Base-by-base conservation (phyloP, 2,113 vertebrate species). In the Sciurus niger region DNA sequence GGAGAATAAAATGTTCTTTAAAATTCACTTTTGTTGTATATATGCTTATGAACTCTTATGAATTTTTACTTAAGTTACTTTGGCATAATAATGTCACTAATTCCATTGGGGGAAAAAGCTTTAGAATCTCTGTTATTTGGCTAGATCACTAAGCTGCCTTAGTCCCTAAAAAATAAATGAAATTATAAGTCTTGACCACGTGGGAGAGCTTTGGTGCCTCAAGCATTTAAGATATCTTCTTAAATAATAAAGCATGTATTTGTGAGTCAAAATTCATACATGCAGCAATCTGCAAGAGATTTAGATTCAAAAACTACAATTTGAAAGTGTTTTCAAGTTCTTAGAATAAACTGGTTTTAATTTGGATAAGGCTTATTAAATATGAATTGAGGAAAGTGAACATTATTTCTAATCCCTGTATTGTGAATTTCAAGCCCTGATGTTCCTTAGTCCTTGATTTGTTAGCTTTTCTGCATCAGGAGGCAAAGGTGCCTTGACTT, bases 341-440 rank as follows among this genome's bases (percentile, higher is more conserved):
- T 96, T 89, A 40, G 77, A 76, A 37, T 85, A 28, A 37, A 96
- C 94, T 97, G 93, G 10, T 70, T 97, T 97, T 0, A 0, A 84
- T 98, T 98, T 96, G 79, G 10, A 58, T 87, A 82, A 97, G 74
- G 32, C 25, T 63, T 22, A 76, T 68, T 97, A 97, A 92, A 93
- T 87, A 96, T 86, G 65, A 88, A 70, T 84, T 96, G 74, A 86
- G 24, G 93, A 93, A 98, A 98, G 95, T 87, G 84, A 95, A 96
- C 97, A 97, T 98, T 58, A 58, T 58, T 97, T 97, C 87, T 95
- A 92, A 88, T 51, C 84, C 76, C 76, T 94, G 58, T 97, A 86
- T 97, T 89, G 30, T 89, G 84, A 97, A 90, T 97, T 96, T 79
- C 97, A 97, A 97, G 98, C 98, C 97, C 92, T 98, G 96, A 89